A percentile compares a stretch with the other conserved stretches of the same genome.
phyloP scores from a whole-genome alignment of 2,888 invertebrate species.

The Cephus rjabovi region DNA sequence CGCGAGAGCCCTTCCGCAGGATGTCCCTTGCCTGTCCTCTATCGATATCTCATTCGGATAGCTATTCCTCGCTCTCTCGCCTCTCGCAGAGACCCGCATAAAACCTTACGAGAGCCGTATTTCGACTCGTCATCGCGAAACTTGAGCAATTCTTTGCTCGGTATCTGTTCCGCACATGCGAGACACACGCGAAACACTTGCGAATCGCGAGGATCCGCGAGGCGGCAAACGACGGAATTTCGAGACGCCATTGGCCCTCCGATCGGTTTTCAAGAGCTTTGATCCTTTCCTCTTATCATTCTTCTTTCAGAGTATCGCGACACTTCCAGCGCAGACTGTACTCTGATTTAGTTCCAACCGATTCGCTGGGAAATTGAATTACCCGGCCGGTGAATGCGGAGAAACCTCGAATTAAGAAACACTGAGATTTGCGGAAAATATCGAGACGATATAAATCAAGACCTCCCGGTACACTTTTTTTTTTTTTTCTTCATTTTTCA shows the following conservation, averaged over 20 bases:
- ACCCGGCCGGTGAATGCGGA: constrained; percentile 37
- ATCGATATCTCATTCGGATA: constrained; percentile 23
- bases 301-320: neutral
- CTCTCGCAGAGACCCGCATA: constrained; percentile 33
- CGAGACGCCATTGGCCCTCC: no score
- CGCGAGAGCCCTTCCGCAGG: constrained; percentile 16
- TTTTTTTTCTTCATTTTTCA: constrained; percentile 27
- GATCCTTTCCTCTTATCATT: no score
- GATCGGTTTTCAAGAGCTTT: no score
- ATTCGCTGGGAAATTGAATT: constrained; percentile 62
- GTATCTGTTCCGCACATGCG: no score
- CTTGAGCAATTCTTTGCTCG: neutral
- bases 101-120: constrained; percentile 47
- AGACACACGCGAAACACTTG: no score
- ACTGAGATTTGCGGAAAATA: constrained; percentile 64
- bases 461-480: constrained; percentile 29
- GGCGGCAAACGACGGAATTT: no score
- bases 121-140: constrained; percentile 37
- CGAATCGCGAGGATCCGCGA: no score
- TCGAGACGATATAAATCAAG: constrained; percentile 62
- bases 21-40: constrained; percentile 17
- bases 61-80: constrained; percentile 14
- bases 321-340: constrained; percentile 45
- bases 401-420: constrained; percentile 63
- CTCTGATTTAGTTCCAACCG: constrained; percentile 61